Evolutionary conservation across 2,113 vertebrate species (phyloP).

Genomic region (Montifringilla adamsi): DNA sequence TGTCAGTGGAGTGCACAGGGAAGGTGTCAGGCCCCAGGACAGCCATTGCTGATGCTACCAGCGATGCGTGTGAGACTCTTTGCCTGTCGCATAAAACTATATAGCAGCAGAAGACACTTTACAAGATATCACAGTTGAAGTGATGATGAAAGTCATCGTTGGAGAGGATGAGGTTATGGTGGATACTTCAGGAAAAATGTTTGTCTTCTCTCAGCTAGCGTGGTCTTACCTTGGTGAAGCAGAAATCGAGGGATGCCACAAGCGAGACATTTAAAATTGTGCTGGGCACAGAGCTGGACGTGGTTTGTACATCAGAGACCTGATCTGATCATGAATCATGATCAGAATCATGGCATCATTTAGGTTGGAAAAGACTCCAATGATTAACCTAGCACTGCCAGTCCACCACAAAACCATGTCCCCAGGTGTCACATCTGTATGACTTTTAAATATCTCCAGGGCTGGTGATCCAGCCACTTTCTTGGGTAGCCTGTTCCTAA

Average conservation of each 20-base stretch:
- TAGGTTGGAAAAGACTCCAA: background rate
- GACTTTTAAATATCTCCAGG: background rate
- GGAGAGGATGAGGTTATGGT: background rate
- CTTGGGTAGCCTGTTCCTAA: background rate
- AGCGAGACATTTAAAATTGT: background rate
- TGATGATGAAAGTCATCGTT: background rate
- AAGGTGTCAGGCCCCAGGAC: background rate
- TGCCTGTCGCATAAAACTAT: background rate
- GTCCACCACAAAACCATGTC: fast-evolving
- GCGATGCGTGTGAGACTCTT: too few species aligned
- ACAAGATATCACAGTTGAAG: background rate
- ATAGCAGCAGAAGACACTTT: background rate
- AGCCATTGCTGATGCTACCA: background rate
- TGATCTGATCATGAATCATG: too few species aligned
- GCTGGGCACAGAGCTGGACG: background rate
- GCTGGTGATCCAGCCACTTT: background rate
- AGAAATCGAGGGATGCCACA: fast-evolving
- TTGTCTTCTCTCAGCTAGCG: background rate
- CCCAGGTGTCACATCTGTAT: background rate
- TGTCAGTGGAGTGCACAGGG: background rate
- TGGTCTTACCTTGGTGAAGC: background rate
- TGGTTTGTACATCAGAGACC: background rate
- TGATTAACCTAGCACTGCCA: background rate
- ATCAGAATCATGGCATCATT: background rate
- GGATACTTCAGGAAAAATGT: background rate